Percentiles rank a stretch among this genome's conserved stretches.
Conservation (phyloP, 2,888 invertebrate genomes). For the Ectropis crepuscularia region DNA sequence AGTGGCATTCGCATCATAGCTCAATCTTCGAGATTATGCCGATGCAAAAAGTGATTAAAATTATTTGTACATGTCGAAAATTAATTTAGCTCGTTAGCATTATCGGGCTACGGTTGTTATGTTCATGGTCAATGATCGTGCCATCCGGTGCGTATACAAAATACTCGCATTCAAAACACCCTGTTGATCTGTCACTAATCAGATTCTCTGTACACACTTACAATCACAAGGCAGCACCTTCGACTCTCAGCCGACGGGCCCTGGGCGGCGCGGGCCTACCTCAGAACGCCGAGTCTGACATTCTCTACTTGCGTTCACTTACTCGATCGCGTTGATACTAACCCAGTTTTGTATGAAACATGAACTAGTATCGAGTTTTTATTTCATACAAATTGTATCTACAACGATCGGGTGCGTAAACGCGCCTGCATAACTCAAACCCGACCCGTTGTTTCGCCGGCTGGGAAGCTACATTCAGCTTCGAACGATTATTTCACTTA, state of each 20-base stretch:
- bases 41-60: conserved; percentile 45
- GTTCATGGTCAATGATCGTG: conserved; percentile 41
- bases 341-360: too few species aligned
- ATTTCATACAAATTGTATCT: too few species aligned
- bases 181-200: conserved; percentile 65
- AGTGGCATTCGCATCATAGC: conserved; percentile 48
- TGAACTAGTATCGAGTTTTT: too few species aligned
- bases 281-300: too few species aligned
- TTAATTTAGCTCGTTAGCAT: conserved; percentile 42
- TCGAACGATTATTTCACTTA: conserved; percentile 66
- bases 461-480: conserved; percentile 66
- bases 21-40: conserved; percentile 40
- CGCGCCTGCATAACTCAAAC: too few species aligned
- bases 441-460: conserved; percentile 37
- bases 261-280: too few species aligned
- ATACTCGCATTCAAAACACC: conserved; percentile 56
- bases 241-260: conserved; percentile 35
- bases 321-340: too few species aligned
- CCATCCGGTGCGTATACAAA: conserved; percentile 48
- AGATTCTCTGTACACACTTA: conserved; percentile 61
- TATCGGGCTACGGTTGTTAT: conserved; percentile 47
- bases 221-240: conserved; percentile 76
- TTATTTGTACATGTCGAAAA: conserved; percentile 48
- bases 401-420: too few species aligned
- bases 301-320: too few species aligned